A percentile compares a stretch with the other conserved stretches of the same genome.
Evolutionary conservation across 37 sponge, comb jelly and placozoan species (phyloP).

Genomic region (Eunapius fragilis): DNA sequence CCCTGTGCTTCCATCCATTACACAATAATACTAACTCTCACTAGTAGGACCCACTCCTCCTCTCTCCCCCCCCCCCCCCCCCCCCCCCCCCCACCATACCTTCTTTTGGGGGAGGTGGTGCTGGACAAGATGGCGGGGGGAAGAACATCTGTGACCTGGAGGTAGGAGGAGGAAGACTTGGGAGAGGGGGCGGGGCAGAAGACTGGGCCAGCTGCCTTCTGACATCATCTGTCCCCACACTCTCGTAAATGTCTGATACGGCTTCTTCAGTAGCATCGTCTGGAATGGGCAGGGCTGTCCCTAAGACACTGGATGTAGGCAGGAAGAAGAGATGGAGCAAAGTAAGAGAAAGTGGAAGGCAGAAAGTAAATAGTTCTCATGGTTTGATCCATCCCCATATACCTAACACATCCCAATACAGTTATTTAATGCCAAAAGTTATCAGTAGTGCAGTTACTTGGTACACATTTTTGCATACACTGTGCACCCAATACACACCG

Average conservation of each 20-base stretch:
- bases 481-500: no score
- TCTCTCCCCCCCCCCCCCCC: not conserved
- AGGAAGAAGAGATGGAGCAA: not conserved
- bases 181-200: not conserved
- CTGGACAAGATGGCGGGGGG: not conserved
- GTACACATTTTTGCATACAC: no score
- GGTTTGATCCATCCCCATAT: not conserved
- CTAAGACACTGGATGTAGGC: not conserved
- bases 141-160: not conserved
- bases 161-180: not conserved
- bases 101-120: constrained; percentile 15
- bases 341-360: not conserved
- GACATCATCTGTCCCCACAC: not conserved
- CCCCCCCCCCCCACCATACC: no score
- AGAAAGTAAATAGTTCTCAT: not conserved
- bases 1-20: no score
- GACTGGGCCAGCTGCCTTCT: not conserved
- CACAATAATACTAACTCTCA: not conserved
- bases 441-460: no score
- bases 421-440: no score
- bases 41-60: not conserved
- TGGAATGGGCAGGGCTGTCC: not conserved
- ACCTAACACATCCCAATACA: no score
- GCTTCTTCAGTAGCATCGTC: not conserved
- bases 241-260: not conserved